Evolutionary conservation across 2,113 vertebrate species (phyloP).

Genomic region (Copsychus sechellarum): DNA sequence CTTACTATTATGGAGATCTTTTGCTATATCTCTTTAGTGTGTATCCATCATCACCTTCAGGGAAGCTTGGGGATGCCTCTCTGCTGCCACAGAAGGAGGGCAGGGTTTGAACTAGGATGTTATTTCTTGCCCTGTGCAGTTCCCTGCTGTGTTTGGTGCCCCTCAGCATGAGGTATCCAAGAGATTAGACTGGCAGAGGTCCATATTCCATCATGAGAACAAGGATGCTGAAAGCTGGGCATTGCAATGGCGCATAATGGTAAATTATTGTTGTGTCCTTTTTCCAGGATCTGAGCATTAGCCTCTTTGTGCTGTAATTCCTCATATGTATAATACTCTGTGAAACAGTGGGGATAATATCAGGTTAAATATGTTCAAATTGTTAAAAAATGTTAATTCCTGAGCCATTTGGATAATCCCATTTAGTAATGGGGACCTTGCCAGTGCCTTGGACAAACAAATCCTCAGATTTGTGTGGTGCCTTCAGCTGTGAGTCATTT

Average conservation of each 20-base stretch:
- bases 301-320: background rate
- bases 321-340: background rate
- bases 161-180: background rate
- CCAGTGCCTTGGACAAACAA: background rate
- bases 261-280: background rate
- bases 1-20: background rate
- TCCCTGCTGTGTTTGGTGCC: background rate
- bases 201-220: background rate
- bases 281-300: background rate
- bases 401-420: background rate
- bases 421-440: background rate
- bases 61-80: background rate
- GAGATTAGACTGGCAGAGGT: rapidly evolving
- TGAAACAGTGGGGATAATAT: background rate
- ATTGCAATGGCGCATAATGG: background rate
- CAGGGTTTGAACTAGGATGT: background rate
- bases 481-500: background rate
- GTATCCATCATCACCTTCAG: background rate
- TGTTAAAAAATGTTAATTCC: background rate
- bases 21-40: background rate
- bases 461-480: background rate
- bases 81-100: background rate
- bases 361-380: background rate
- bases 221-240: background rate
- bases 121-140: background rate